These are phyloP conservation scores for Electrona antarctica DNA, from an alignment of 2,113 vertebrate genomes.

Conservation along the genomic window DNA sequence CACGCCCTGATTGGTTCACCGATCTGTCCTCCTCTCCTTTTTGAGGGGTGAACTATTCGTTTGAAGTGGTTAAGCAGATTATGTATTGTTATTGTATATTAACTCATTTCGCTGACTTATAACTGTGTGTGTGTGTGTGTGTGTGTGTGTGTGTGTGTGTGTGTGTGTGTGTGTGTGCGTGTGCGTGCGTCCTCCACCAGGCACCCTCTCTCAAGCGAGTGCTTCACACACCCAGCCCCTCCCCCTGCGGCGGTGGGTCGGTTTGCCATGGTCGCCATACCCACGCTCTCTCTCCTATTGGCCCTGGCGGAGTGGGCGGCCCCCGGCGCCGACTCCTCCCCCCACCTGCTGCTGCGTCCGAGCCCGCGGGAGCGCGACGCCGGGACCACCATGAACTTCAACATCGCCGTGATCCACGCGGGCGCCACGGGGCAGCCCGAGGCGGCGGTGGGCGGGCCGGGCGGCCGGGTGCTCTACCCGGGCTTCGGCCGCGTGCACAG, in stretches of 20 bases:
- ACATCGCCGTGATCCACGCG: slow-evolving; percentile 84
- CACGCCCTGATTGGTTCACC: too few species aligned
- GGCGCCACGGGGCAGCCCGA: slow-evolving; percentile 77
- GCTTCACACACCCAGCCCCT: slow-evolving; percentile 6
- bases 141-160: too few species aligned
- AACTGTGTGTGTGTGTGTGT: too few species aligned
- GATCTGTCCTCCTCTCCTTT: too few species aligned
- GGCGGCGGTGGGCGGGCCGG: slow-evolving; percentile 72
- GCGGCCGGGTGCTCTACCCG: slow-evolving; percentile 86
- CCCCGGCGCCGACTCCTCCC: slow-evolving; percentile 74
- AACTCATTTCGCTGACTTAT: too few species aligned
- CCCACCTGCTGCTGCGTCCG: slow-evolving; percentile 82
- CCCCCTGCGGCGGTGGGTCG: slow-evolving; percentile 42
- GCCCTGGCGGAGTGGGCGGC: slow-evolving; percentile 87
- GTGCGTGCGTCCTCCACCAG: not conserved
- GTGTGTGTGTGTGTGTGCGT: too few species aligned
- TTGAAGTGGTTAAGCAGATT: too few species aligned
- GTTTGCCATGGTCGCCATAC: slow-evolving; percentile 83
- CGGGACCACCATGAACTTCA: slow-evolving; percentile 80
- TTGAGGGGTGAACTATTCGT: too few species aligned
- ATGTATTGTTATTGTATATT: too few species aligned
- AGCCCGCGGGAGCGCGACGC: slow-evolving; percentile 81
- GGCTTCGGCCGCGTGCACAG: slow-evolving; percentile 84
- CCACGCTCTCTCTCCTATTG: slow-evolving; percentile 86
- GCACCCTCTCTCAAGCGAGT: not conserved